Percentiles rank a stretch among this genome's conserved stretches.
Evolutionary conservation across 2,113 vertebrate genomes (phyloP).

Genomic region (Pteropus alecto): DNA sequence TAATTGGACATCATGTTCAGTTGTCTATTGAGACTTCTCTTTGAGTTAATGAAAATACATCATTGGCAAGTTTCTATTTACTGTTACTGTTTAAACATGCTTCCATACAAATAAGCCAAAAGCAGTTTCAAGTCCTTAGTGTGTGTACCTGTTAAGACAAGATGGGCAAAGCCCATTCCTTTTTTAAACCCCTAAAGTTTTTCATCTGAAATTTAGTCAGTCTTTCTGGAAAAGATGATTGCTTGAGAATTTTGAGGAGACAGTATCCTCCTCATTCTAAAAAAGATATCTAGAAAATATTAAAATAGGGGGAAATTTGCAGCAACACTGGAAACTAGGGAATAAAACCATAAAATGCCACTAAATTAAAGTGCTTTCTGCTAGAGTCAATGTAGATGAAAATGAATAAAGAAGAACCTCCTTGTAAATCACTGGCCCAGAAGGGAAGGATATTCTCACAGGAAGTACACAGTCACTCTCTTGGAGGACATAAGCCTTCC

Average conservation of each 20-base stretch:
- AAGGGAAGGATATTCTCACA: neutral
- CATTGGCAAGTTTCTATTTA: neutral
- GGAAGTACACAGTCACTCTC: neutral
- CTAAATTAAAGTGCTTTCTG: neutral
- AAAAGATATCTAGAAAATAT: conserved; percentile 12
- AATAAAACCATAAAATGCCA: neutral
- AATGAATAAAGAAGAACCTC: neutral
- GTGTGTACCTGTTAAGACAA: neutral
- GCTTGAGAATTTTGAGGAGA: neutral
- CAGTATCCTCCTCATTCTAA: neutral
- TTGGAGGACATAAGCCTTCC: neutral
- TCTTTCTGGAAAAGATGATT: neutral
- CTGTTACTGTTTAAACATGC: neutral
- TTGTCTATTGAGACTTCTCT: neutral
- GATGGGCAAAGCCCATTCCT: neutral
- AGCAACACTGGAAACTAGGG: neutral
- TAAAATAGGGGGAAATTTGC: neutral
- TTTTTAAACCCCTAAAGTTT: neutral
- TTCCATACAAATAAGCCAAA: neutral
- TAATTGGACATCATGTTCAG: neutral
- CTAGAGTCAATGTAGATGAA: neutral
- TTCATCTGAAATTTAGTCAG: neutral
- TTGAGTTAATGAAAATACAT: neutral
- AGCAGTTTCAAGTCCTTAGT: neutral
- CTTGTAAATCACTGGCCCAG: neutral